Conservation (phyloP, 2,888 invertebrate genomes). For the Tipula lateralis region DNA sequence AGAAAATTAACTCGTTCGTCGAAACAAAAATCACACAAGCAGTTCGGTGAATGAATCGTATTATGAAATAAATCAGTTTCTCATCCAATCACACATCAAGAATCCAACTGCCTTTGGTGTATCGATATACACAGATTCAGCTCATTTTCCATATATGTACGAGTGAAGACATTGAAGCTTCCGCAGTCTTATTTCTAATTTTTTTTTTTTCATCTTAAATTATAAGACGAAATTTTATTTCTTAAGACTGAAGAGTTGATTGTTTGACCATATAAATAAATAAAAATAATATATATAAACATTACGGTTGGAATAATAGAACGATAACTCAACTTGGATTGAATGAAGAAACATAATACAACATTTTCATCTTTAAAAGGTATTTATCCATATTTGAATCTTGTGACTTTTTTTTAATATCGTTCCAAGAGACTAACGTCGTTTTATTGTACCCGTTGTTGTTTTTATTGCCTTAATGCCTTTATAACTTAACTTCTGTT, state of each 20-base stretch:
- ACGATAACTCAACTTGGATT: conserved; percentile 19
- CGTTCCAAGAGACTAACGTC: neutral
- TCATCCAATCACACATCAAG: neutral
- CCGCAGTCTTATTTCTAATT: neutral
- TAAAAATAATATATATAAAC: neutral
- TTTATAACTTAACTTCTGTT: neutral
- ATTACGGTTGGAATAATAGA: neutral
- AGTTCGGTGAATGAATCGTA: neutral
- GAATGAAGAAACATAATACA: neutral
- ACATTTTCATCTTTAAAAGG: neutral
- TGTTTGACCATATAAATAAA: neutral
- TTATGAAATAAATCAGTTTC: conserved; percentile 16
- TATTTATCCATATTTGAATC: conserved; percentile 11
- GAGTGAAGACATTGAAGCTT: neutral
- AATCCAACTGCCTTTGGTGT: neutral
- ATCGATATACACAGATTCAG: neutral
- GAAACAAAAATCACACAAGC: neutral
- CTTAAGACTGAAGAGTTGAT: neutral
- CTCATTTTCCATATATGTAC: neutral
- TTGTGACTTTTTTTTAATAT: neutral
- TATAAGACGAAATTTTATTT: neutral
- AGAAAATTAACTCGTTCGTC: neutral
- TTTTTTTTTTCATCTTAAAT: neutral
- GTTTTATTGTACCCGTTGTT: neutral
- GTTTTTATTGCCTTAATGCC: neutral